Percentiles rank a stretch among this genome's conserved stretches.
Evolutionary conservation across 1,140 invertebrate genomes (phyloP).

Genomic region (Carposina sasakii): DNA sequence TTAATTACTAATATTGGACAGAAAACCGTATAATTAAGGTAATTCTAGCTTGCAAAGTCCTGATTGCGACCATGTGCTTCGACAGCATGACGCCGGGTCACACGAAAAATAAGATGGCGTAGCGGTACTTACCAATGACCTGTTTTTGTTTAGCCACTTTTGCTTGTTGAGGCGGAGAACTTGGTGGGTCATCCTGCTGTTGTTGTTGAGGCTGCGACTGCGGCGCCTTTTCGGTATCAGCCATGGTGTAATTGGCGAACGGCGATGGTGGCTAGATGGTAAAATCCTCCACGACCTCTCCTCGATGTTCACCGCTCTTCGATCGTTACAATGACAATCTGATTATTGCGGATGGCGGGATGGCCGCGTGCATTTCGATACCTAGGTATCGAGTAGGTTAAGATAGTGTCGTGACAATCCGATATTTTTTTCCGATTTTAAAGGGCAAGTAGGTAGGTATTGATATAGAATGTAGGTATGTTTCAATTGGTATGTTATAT

Average conservation of each 20-base stretch:
- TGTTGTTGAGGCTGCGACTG: constrained; percentile 64
- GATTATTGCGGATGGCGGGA: no score
- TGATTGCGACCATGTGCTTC: constrained; percentile 59
- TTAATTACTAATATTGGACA: no score
- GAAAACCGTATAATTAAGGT: no score
- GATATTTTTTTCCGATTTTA: no score
- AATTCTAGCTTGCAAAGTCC: no score
- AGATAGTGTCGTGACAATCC: no score
- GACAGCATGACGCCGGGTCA: constrained; percentile 45
- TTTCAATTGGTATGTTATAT: no score
- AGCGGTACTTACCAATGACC: constrained; percentile 67
- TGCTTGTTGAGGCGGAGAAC: constrained; percentile 56
- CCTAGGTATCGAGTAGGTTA: no score
- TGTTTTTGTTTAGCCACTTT: constrained; percentile 69
- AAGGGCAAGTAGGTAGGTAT: no score
- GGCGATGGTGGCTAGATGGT: constrained; percentile 72
- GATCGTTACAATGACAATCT: constrained; percentile 41
- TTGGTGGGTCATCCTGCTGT: constrained; percentile 51
- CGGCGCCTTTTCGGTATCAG: constrained; percentile 72
- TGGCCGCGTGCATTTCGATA: no score
- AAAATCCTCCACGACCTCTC: constrained; percentile 73
- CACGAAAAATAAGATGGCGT: constrained; percentile 63
- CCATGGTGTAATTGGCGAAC: constrained; percentile 73
- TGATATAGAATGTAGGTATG: no score
- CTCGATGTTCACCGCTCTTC: constrained; percentile 67